These are phyloP conservation scores for Cephonodes hylas DNA, from an alignment of 2,888 invertebrate species.

Conservation along the genomic window DNA sequence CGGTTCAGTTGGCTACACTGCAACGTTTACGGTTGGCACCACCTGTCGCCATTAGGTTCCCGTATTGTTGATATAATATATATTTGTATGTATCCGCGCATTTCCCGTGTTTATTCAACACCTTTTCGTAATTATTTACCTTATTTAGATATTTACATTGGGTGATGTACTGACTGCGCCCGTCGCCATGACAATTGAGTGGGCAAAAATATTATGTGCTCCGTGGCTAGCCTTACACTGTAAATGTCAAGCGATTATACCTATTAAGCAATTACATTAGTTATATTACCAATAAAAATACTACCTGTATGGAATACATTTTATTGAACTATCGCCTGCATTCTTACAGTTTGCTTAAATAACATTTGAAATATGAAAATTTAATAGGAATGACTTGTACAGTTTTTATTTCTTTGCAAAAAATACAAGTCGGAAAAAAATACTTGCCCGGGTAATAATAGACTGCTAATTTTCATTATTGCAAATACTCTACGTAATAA, in stretches of 20 bases:
- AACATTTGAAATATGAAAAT: no score
- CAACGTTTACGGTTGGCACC: background rate
- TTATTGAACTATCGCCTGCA: no score
- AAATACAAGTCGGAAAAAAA: no score
- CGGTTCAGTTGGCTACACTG: conserved; percentile 9
- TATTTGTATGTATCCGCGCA: background rate
- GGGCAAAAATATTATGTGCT: background rate
- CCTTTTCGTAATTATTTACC: background rate
- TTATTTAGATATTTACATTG: conserved; percentile 4
- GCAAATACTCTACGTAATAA: no score
- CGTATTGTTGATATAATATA: conserved; percentile 9
- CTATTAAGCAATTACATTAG: background rate
- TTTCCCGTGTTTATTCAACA: conserved; percentile 2
- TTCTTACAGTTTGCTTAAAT: no score
- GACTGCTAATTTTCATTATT: no score
- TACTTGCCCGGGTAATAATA: no score
- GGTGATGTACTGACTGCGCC: background rate
- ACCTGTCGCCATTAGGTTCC: conserved; percentile 14
- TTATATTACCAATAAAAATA: background rate
- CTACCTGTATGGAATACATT: background rate
- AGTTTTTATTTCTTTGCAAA: no score
- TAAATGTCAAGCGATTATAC: background rate
- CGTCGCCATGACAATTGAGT: background rate
- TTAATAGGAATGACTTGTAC: no score
- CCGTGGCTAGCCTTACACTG: background rate